These are phyloP conservation scores for Canis aureus DNA, from an alignment of 2,113 vertebrate species.

Conservation along the genomic window DNA sequence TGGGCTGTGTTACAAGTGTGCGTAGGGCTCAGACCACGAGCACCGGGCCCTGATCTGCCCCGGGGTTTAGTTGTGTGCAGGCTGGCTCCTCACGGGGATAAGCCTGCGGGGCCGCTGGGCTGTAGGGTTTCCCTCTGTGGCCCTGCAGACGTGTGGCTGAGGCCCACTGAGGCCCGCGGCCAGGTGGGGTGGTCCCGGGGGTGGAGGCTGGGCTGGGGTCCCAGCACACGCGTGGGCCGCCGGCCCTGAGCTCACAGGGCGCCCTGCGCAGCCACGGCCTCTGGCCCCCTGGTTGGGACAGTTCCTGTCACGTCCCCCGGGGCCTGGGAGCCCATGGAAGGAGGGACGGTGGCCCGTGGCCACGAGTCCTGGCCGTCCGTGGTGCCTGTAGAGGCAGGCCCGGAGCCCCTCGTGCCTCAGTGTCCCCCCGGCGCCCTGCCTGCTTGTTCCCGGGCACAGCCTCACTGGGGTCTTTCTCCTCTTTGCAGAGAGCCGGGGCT, in stretches of 20 bases:
- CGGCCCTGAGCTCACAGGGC: no score
- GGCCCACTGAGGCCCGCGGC: no score
- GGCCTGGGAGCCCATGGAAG: not conserved
- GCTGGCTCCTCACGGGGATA: no score
- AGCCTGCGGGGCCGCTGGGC: no score
- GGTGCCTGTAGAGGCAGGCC: not conserved
- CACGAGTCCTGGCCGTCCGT: not conserved
- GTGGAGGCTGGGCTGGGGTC: not conserved
- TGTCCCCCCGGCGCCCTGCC: not conserved
- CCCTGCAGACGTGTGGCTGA: no score
- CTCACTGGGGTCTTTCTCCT: slow-evolving; percentile 63
- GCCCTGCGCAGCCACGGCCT: not conserved
- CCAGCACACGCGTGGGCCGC: not conserved
- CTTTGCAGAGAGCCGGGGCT: slow-evolving; percentile 85
- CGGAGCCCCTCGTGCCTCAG: not conserved
- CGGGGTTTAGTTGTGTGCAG: no score
- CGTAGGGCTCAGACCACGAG: no score
- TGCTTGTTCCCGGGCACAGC: not conserved
- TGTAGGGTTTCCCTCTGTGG: no score
- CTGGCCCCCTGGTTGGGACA: not conserved
- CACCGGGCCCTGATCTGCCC: no score
- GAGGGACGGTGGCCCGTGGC: not conserved
- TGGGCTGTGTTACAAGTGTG: not conserved
- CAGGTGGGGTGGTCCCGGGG: no score
- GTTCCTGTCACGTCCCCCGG: not conserved